phyloP scores from a whole-genome alignment of 2,113 vertebrate genomes.

The Bettongia penicillata region DNA sequence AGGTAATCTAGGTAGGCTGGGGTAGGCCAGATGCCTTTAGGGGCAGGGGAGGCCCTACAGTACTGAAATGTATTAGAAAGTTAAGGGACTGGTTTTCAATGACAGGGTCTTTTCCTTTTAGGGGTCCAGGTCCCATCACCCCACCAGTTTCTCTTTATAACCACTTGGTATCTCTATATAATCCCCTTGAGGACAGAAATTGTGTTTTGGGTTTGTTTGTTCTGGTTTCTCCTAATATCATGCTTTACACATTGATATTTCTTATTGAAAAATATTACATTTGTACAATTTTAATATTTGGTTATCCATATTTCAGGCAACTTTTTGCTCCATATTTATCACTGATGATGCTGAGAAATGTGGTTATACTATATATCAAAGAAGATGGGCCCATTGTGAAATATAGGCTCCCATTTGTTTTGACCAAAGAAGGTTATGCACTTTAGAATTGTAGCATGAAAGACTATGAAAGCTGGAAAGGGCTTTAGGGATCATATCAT shows the following conservation, averaged over 20 bases:
- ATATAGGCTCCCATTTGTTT: background rate
- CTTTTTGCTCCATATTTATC: background rate
- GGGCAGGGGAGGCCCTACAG: no score
- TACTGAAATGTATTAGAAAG: no score
- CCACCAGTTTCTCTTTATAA: background rate
- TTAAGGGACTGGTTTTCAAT: no score
- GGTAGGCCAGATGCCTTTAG: no score
- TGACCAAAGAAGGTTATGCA: no score
- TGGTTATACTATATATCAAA: background rate
- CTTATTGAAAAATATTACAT: no score
- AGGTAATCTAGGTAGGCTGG: no score
- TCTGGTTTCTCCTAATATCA: background rate
- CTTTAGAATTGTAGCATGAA: no score
- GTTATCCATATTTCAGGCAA: background rate
- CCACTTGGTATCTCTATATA: background rate
- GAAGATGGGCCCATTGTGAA: background rate
- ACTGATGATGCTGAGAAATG: background rate
- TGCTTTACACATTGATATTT: background rate
- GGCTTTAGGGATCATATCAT: no score
- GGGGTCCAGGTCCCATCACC: no score
- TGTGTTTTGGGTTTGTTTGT: background rate
- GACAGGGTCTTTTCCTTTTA: no score
- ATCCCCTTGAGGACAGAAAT: background rate
- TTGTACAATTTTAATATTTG: background rate
- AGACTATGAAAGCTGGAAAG: no score